Conservation (phyloP, 1,140 invertebrate species). For the Hypothenemus hampei region DNA sequence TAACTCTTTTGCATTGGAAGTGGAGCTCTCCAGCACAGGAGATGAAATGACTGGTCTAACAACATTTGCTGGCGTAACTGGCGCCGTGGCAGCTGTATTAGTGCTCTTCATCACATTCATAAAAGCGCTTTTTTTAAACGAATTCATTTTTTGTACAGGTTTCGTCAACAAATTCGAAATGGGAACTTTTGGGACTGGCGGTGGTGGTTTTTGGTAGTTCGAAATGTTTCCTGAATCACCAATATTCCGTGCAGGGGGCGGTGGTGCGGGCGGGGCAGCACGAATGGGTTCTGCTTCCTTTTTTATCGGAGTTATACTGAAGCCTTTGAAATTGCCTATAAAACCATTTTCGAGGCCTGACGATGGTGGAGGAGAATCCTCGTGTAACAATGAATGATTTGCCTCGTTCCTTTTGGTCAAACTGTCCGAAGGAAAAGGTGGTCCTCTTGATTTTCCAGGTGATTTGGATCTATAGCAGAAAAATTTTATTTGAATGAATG, state of each 20-base stretch:
- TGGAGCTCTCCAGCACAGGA: constrained; percentile 72
- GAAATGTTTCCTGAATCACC: not conserved
- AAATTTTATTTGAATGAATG: not conserved
- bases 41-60: constrained; percentile 71
- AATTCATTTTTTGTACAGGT: constrained; percentile 33
- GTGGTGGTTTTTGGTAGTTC: constrained; percentile 35
- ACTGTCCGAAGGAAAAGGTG: constrained; percentile 46
- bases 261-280: constrained; percentile 49
- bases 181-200: constrained; percentile 42
- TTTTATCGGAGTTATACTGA: constrained; percentile 65
- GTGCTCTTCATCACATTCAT: constrained; percentile 42
- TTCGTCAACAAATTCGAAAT: constrained; percentile 21
- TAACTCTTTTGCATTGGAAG: constrained; percentile 68
- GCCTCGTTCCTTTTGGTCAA: constrained; percentile 31
- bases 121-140: constrained; percentile 34
- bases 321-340: constrained; percentile 81
- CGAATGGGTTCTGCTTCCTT: constrained; percentile 45
- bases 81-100: constrained; percentile 48
- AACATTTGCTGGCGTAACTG: constrained; percentile 53
- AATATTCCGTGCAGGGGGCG: constrained; percentile 1
- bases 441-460: constrained; percentile 49
- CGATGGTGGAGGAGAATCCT: constrained; percentile 30
- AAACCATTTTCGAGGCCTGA: constrained; percentile 54
- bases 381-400: constrained; percentile 48
- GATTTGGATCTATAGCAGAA: constrained; percentile 41